Base-by-base conservation (phyloP, 2,888 invertebrate genomes). In the Petrolisthes cinctipes region DNA sequence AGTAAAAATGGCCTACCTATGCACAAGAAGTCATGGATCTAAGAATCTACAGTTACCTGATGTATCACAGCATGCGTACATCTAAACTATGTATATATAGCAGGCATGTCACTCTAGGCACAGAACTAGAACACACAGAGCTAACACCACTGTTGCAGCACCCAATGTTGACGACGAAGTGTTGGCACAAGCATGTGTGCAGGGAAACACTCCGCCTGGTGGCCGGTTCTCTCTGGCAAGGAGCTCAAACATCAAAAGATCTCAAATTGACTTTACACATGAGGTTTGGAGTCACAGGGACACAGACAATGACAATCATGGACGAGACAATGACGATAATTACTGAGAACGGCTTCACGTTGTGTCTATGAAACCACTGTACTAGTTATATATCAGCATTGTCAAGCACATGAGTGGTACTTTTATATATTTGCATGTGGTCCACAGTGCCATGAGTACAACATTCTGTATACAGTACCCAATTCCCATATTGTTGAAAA, bases 41-140 rank as follows among this genome's bases (percentile, higher is more conserved):
- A 61, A 61, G 61, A 61, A 61, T 61, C 61, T 61, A 61, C 61
- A 61, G 61, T 86, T 86, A 86, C 86, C 86, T 86, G 86, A 86
- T 83, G 86, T 86, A 86, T 86, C 86, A 86, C 86, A 86, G 86
- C 86, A 86, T 86, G 86, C 86, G 86, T 83, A 86, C 86, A 83
- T 83, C 86, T 86, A 86, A 86, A 83, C 68, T 82, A 61, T 61
- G 9, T 61, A 61, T 61, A 14, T 61, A 61, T 61, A 61, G 61
- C 61, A 61, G 61, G 61, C 61, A 61, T 61, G 61, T 61, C 61
- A 61, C 61, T 80, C 80, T 80, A 80, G 80, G 80, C 80, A 80
- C 80, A 56, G 80, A 54, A 61, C 61, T 61, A 61, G 61, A 61
- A 61, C 61, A 61, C 61, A 61, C 61, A 61, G 61, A 61, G 85